Base-by-base conservation (phyloP, 2,797 vertebrate genomes). In the Acrossocheilus wenchowensis region DNA sequence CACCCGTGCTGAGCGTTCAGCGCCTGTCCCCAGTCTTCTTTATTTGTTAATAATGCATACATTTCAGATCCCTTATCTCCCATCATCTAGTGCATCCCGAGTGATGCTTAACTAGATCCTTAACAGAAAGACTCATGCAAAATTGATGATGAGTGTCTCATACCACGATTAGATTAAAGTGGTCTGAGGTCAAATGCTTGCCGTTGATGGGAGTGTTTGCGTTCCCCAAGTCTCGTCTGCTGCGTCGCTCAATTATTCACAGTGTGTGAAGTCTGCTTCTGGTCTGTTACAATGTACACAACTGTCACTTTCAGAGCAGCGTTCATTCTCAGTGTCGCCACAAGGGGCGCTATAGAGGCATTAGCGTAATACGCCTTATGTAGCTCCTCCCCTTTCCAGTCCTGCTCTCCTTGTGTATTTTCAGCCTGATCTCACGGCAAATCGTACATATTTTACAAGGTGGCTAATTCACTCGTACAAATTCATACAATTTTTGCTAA, bases 11-110 rank as follows among this genome's bases (percentile, higher is more conserved):
- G 8, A 54, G 62, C n/a, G 48, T 69, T 21, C 21, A n/a, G 75
- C 36, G 75, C 64, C 50, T 85, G 83, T 82, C 81, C 26, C 78
- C 21, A n/a, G 30, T 78, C 83, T 30, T 69, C 39, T 57, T 80
- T 80, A 80, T 85, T 79, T 79, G 83, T 72, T 79, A 85, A 85
- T 85, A 85, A 85, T 85, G 75, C 39, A 85, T 71, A 43, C 64
- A 23, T 79, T 85, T 79, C 66, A 79, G 66, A 85, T 85, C 64
- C 66, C 75, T 71, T 60, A 72, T 85, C 84, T 6, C 75, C 30
- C 14, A 43, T 21, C 75, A 36, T 69, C 64, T 36, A 78, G 43
- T 78, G 60, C 17, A 72, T 79, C 66, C 64, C 30, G 64, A 43
- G 62, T 71, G 64, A 78, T 85, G 48, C 83, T 85, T n/a, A 79